Conservation (phyloP, 2,113 vertebrate genomes). For the Chlorodrepanis virens region DNA sequence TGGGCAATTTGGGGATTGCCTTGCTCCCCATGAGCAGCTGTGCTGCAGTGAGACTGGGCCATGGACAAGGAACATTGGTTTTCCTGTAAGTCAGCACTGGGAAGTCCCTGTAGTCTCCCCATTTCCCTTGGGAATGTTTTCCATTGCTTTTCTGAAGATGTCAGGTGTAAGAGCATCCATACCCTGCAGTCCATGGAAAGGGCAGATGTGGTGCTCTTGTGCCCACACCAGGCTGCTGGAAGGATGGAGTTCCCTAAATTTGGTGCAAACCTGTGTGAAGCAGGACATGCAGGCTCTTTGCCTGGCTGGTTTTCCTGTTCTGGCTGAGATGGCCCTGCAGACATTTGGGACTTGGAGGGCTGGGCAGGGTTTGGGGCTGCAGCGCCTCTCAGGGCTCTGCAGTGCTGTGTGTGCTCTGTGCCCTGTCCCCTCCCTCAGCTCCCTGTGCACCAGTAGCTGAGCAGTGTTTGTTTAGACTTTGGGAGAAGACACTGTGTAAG, state of each 20-base stretch:
- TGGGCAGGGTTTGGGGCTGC: not conserved
- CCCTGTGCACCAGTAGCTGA: not conserved
- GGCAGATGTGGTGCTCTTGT: fast-evolving
- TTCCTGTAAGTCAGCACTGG: not conserved
- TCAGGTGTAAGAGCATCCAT: not conserved
- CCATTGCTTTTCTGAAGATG: not conserved
- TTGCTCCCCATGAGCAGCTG: not conserved
- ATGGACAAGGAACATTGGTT: not conserved
- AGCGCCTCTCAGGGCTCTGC: not conserved
- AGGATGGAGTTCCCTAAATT: not conserved
- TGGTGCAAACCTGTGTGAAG: not conserved
- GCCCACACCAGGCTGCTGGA: not conserved
- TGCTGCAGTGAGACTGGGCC: not conserved
- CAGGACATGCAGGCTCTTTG: not conserved
- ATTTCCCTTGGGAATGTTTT: not conserved
- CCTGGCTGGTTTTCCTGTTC: not conserved
- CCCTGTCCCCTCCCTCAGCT: fast-evolving
- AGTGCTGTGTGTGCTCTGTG: not conserved
- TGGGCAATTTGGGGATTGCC: not conserved
- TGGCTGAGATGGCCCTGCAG: not conserved
- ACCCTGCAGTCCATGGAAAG: not conserved
- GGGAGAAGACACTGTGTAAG: slow-evolving; percentile 20
- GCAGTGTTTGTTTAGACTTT: slow-evolving; percentile 51
- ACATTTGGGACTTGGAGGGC: fast-evolving
- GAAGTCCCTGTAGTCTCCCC: not conserved